Conservation (phyloP, 2,113 vertebrate species). For the Eleginops maclovinus region DNA sequence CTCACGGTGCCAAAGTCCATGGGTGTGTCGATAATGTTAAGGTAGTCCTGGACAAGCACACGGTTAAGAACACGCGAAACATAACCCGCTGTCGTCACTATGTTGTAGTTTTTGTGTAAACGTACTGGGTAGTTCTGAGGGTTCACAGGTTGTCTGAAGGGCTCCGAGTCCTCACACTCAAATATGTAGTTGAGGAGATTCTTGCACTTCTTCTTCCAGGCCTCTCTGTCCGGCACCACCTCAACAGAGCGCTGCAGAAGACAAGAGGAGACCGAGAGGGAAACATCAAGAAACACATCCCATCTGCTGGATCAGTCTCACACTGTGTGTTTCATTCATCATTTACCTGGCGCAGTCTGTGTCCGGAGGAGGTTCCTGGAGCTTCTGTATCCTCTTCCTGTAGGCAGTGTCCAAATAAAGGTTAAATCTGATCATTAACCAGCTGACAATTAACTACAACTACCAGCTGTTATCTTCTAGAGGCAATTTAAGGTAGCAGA, state of each 20-base stretch:
- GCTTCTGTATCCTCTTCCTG: slow-evolving; percentile 87
- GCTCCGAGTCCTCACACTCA: slow-evolving; percentile 95
- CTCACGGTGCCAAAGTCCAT: slow-evolving; percentile 96
- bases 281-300: background rate
- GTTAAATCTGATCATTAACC: slow-evolving; percentile 3
- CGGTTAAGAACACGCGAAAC: slow-evolving; percentile 21
- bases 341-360: slow-evolving; percentile 83
- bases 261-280: background rate
- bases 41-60: slow-evolving; percentile 88
- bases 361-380: slow-evolving; percentile 89
- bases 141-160: slow-evolving; percentile 95
- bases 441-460: background rate
- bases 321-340: background rate
- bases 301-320: background rate
- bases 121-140: slow-evolving; percentile 92
- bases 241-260: slow-evolving; percentile 69
- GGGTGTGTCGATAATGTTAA: slow-evolving; percentile 92
- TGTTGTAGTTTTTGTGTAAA: slow-evolving; percentile 13
- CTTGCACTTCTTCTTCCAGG: slow-evolving; percentile 95
- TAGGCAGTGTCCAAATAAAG: background rate
- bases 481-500: background rate
- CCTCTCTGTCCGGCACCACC: slow-evolving; percentile 83
- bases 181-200: slow-evolving; percentile 92
- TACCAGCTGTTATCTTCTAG: background rate
- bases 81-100: background rate